Evolutionary conservation across 2,797 vertebrate species (phyloP).

Genomic region (Prionace glauca): DNA sequence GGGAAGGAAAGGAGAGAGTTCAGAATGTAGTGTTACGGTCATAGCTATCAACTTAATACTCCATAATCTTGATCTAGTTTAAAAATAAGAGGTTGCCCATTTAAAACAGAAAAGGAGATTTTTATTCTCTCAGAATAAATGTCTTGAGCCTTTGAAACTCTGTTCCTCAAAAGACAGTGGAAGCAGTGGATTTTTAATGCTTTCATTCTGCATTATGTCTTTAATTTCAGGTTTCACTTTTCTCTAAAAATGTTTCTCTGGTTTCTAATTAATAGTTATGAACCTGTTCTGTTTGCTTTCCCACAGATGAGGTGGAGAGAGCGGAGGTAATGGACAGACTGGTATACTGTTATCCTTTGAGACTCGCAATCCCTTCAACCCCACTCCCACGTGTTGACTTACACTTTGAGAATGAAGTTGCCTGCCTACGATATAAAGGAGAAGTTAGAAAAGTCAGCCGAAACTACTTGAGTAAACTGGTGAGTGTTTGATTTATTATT

Average conservation of each 20-base stretch:
- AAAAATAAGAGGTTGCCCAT: no score
- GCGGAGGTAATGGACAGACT: slow-evolving; percentile 68
- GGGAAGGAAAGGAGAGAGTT: no score
- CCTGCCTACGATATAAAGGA: slow-evolving; percentile 84
- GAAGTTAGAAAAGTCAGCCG: slow-evolving; percentile 95
- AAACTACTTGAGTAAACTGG: slow-evolving; percentile 92
- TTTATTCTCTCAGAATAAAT: no score
- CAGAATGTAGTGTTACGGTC: no score
- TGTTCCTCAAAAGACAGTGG: no score
- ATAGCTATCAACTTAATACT: no score
- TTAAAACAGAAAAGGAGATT: no score
- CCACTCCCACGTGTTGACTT: slow-evolving; percentile 80
- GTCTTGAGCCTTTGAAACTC: no score
- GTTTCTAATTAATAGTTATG: neutral
- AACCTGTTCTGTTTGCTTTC: neutral
- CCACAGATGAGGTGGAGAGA: slow-evolving; percentile 62
- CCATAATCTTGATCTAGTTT: no score
- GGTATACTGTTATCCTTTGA: slow-evolving; percentile 85
- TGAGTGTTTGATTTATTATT: slow-evolving; percentile 47
- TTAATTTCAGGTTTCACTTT: neutral
- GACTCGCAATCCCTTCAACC: slow-evolving; percentile 67
- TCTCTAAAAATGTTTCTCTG: neutral
- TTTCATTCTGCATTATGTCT: neutral
- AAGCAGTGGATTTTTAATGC: no score
- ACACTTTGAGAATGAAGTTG: slow-evolving; percentile 84